phyloP scores from a whole-genome alignment of 2,888 invertebrate genomes.

The Noctua fimbriata region DNA sequence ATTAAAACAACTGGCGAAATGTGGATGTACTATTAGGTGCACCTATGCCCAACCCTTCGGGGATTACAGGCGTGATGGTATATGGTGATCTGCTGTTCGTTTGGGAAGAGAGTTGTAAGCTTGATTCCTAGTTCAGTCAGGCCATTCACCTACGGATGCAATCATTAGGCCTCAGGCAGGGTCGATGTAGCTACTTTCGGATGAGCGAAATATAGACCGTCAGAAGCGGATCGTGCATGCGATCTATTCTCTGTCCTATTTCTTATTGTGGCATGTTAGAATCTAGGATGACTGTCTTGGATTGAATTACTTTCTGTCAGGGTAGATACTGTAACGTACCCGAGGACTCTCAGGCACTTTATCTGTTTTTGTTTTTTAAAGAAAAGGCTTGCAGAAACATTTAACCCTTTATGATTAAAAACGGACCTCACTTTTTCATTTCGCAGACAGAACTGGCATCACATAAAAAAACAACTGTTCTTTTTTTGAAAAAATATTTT shows the following conservation, averaged over 20 bases:
- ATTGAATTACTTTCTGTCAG: too few species aligned
- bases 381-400: background rate
- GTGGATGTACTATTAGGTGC: too few species aligned
- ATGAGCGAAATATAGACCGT: background rate
- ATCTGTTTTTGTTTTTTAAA: background rate
- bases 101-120: background rate
- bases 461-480: background rate
- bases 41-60: too few species aligned
- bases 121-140: background rate
- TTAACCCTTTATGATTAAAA: background rate
- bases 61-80: too few species aligned
- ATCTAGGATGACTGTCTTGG: background rate
- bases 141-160: background rate
- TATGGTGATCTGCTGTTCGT: background rate
- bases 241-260: background rate
- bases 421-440: background rate
- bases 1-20: too few species aligned
- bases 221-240: background rate
- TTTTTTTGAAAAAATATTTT: too few species aligned
- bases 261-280: background rate
- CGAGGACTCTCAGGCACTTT: background rate
- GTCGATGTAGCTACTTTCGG: background rate
- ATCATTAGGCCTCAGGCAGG: background rate
- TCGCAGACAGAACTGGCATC: background rate
- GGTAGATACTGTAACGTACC: background rate